Evolutionary conservation across 2,797 vertebrate genomes (phyloP), one percentile per base, ranked within the genome.

Genomic region (Perodicticus potto): DNA sequence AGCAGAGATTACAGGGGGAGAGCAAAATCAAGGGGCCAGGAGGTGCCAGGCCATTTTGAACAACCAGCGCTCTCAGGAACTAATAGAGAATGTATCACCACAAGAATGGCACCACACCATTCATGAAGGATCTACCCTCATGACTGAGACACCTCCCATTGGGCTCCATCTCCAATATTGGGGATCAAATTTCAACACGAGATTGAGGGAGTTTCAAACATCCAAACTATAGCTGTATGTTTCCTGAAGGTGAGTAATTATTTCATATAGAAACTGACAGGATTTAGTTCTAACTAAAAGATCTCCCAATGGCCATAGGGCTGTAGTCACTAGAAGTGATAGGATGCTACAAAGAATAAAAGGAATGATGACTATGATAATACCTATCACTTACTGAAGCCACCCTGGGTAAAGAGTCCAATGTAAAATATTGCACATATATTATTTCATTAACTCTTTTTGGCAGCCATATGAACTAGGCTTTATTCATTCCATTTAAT

Each of bases 191-290:
- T 67, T 19, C 65, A 67, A n/a, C 32, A 67, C 9, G 17, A n/a
- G 32, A 67, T n/a, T 67, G 19, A 67, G 32, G 32, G 32, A n/a
- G 65, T 32, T 32, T n/a, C 7, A n/a, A n/a, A 67, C 32, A n/a
- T n/a, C 65, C 32, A 67, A 67, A 67, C 65, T n/a, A n/a, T n/a
- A n/a, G 65, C 17, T 19, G 32, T 43, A 19, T 45, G 5, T 85
- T 92, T 91, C 22, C 45, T 37, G 14, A 63, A 96, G 93, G 97
- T 29, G 2, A 14, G 84, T 57, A 57, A 91, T 95, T 69, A 88
- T 69, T 80, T 73, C 63, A 73, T 92, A 86, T 94, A 84, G 57
- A 95, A 95, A 84, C 17, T 82, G 69, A 86, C 25, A 86, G 37
- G 32, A 72, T 81, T 87, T 20, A 74, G 27, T 70, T 95, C 57